phyloP scores from a whole-genome alignment of 2,888 invertebrate genomes.

The Tetragonula carbonaria region DNA sequence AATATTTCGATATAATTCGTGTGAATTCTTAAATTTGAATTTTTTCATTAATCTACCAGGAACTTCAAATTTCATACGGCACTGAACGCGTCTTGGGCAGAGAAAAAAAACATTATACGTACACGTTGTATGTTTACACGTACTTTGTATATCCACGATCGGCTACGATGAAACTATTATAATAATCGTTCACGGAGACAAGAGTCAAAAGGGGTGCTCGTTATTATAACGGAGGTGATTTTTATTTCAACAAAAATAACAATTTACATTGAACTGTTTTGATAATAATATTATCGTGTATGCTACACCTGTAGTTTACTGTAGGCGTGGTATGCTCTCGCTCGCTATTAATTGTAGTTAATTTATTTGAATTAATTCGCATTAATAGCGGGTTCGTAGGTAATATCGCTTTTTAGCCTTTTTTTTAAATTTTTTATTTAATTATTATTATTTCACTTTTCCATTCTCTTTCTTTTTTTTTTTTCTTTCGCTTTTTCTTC shows the following conservation, averaged over 20 bases:
- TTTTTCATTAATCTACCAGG: slow-evolving; percentile 10
- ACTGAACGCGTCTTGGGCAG: background rate
- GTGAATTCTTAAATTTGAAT: background rate
- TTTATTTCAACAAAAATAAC: slow-evolving; percentile 85
- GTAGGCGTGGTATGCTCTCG: slow-evolving; percentile 82
- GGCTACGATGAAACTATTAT: background rate
- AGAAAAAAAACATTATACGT: background rate
- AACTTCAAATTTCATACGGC: background rate
- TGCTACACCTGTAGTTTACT: slow-evolving; percentile 81
- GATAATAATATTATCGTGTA: slow-evolving; percentile 83
- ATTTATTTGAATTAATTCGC: slow-evolving; percentile 74
- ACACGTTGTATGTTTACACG: slow-evolving; percentile 12
- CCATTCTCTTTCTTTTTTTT: background rate
- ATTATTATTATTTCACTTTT: slow-evolving; percentile 13
- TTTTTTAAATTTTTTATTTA: slow-evolving; percentile 54
- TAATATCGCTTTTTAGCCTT: slow-evolving; percentile 72
- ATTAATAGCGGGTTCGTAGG: slow-evolving; percentile 70
- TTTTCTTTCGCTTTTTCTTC: background rate
- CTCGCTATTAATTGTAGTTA: slow-evolving; percentile 80
- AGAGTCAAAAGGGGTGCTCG: slow-evolving; percentile 32
- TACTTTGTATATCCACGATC: slow-evolving; percentile 17
- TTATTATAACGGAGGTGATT: slow-evolving; percentile 83
- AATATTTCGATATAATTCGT: background rate
- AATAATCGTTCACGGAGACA: background rate
- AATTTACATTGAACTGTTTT: slow-evolving; percentile 84